Conservation (phyloP, 2,888 invertebrate species). For the Campoplex capitator region DNA sequence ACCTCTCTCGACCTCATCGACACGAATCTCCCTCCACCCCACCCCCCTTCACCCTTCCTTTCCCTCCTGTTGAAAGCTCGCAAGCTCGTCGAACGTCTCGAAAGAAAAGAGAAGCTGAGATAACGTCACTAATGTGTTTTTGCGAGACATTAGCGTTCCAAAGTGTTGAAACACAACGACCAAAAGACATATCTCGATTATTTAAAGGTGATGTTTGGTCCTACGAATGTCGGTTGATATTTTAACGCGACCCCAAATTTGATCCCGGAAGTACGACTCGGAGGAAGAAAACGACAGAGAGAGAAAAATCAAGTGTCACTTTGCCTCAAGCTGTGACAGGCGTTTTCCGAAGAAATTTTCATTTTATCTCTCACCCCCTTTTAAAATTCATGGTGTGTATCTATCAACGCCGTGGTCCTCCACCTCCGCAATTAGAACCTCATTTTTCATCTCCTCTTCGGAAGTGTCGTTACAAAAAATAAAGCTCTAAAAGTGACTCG, state of each 20-base stretch:
- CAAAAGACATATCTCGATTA: not conserved
- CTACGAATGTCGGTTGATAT: not conserved
- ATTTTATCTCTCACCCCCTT: conserved; percentile 9
- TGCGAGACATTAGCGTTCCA: conserved; percentile 5
- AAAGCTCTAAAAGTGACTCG: too few relatives aligned
- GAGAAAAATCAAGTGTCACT: conserved; percentile 13
- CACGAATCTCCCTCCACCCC: conserved; percentile 1
- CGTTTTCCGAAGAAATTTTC: not conserved
- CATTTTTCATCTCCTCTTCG: not conserved
- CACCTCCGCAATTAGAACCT: conserved; percentile 52
- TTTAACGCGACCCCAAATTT: conserved; percentile 6
- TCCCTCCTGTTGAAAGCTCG: conserved; percentile 15
- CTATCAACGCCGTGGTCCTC: conserved; percentile 22
- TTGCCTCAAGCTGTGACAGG: not conserved
- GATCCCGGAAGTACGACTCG: conserved; percentile 28
- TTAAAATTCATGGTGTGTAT: conserved; percentile 23
- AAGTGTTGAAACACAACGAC: conserved; percentile 12
- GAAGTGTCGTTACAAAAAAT: not conserved
- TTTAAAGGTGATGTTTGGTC: conserved; percentile 16
- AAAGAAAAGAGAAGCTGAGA: conserved; percentile 3
- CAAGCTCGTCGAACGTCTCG: conserved; percentile 22
- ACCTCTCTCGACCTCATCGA: conserved; percentile 56
- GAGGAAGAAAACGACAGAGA: not conserved
- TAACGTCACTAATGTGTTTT: conserved; percentile 28
- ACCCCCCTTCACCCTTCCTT: too few relatives aligned